Evolutionary conservation across 2,888 invertebrate genomes (phyloP), one percentile per base, ranked within the genome.

Genomic region (Venusia cambrica): DNA sequence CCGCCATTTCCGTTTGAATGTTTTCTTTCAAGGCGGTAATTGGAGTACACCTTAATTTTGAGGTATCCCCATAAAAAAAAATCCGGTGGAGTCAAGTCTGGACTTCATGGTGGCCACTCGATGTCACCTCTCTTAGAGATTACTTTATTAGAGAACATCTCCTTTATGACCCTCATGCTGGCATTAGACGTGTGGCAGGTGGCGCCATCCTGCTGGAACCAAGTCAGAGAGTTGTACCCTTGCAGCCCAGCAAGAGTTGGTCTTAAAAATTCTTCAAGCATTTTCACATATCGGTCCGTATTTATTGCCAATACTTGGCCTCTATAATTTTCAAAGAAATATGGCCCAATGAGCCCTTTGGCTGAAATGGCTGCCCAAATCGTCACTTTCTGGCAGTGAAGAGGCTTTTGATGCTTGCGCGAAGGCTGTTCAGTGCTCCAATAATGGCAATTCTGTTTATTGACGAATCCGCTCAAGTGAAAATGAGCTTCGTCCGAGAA

Each of bases 101-200:
- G 50, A n/a, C 48, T 41, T 11, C 45, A 31, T 12, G 45, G 35
- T 25, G 50, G 47, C 42, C 50, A 50, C 8, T 31, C 18, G 20
- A 46, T 36, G 17, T 15, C 30, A 21, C 42, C 46, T 21, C 21
- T 20, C 20, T 20, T 20, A 20, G 22, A 22, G 22, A 22, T 22
- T 1, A 26, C 7, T 26, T 16, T 7, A n/a, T 26, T n/a, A n/a
- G n/a, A n/a, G n/a, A n/a, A n/a, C n/a, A n/a, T n/a, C n/a, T n/a
- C n/a, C n/a, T n/a, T n/a, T 5, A 11, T 10, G 15, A 31, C 16
- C 16, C 10, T 11, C 22, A 31, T 14, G 8, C 12, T 11, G 13
- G 5, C 32, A 13, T 17, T 17, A 17, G 18, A 5, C 10, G 22
- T 31, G 16, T 30, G 22, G 5, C 21, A 24, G 5, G 31, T 31